Evolutionary conservation across 2,888 invertebrate genomes (phyloP).

Genomic region (Machimus rusticus): DNA sequence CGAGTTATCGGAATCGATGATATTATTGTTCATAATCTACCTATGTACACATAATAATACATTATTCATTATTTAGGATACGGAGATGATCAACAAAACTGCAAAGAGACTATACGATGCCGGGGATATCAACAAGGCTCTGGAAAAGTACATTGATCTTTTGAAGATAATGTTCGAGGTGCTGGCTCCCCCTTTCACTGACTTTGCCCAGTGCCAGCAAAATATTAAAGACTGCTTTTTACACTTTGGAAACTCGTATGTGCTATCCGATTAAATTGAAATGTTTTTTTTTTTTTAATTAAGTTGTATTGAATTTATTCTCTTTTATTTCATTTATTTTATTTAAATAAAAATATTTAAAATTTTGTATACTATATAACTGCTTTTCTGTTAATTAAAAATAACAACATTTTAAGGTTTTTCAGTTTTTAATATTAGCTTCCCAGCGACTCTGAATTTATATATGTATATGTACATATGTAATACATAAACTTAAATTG

Average conservation of each 20-base stretch:
- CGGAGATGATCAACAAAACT: slow-evolving; percentile 72
- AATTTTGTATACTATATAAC: too few species aligned
- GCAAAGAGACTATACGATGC: slow-evolving; percentile 70
- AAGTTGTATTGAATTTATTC: not conserved
- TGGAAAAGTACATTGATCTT: slow-evolving; percentile 71
- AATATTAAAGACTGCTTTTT: slow-evolving; percentile 74
- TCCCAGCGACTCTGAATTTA: too few species aligned
- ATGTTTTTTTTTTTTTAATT: not conserved
- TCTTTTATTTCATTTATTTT: not conserved
- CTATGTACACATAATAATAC: too few species aligned
- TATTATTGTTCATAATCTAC: too few species aligned
- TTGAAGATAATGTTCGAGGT: slow-evolving; percentile 73
- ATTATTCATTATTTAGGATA: slow-evolving; percentile 66
- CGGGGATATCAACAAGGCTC: slow-evolving; percentile 70
- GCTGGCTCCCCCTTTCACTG: slow-evolving; percentile 75
- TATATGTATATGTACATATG: too few species aligned
- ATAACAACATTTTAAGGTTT: too few species aligned
- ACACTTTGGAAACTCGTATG: slow-evolving; percentile 66
- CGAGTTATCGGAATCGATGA: not conserved
- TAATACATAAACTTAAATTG: too few species aligned
- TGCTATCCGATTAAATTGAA: slow-evolving; percentile 34
- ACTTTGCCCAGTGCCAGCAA: slow-evolving; percentile 79
- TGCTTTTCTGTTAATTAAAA: too few species aligned
- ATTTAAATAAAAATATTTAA: too few species aligned
- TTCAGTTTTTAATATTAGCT: too few species aligned